Evolutionary conservation across 37 sponge, comb jelly and placozoan species (phyloP).

Genomic region (Bolinopsis microptera): DNA sequence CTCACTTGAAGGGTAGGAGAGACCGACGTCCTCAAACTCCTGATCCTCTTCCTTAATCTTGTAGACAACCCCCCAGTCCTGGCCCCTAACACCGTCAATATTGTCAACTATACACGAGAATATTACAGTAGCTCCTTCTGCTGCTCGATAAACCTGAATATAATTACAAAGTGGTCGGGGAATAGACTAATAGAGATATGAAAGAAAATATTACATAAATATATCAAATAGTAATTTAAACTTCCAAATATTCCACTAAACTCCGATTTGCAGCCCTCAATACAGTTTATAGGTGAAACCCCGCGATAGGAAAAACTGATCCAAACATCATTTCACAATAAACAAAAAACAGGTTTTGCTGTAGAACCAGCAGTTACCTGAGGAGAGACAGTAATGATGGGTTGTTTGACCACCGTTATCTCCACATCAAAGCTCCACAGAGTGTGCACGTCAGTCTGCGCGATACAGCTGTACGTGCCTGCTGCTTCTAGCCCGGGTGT

Average conservation of each 20-base stretch:
- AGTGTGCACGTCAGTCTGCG: neutral
- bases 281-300: no score
- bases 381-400: neutral
- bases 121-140: neutral
- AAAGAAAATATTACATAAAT: neutral
- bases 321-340: no score
- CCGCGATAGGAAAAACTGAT: no score
- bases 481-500: neutral
- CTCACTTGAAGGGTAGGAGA: neutral
- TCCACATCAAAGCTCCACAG: neutral
- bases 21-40: neutral
- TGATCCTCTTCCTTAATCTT: neutral
- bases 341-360: no score
- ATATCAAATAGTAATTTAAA: no score
- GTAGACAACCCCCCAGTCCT: neutral
- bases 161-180: neutral
- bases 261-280: no score
- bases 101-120: neutral
- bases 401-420: neutral
- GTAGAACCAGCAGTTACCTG: no score
- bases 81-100: neutral
- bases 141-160: conserved; percentile 2
- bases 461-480: conserved; percentile 8
- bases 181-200: neutral
- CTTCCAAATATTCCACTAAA: no score